Conservation (phyloP, 2,797 vertebrate species). For the Potorous gilbertii region DNA sequence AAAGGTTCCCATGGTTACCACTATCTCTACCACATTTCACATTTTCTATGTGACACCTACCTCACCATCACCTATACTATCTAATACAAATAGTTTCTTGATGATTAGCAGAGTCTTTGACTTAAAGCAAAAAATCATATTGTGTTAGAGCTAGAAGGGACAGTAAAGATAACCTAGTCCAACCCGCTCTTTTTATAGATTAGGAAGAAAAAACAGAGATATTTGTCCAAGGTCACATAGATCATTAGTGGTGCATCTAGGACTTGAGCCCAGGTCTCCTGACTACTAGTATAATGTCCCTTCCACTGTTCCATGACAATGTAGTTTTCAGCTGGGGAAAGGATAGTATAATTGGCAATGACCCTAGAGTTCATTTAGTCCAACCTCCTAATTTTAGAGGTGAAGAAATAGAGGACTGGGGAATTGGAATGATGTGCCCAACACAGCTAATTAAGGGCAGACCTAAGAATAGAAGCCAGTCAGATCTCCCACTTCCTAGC, state of each 20-base stretch:
- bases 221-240: background rate
- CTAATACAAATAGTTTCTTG: background rate
- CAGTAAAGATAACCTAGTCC: background rate
- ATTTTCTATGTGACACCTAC: background rate
- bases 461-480: background rate
- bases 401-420: background rate
- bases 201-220: background rate
- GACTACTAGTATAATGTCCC: background rate
- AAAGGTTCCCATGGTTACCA: background rate
- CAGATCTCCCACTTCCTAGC: background rate
- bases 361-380: background rate
- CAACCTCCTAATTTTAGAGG: background rate
- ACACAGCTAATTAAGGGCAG: background rate
- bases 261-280: background rate
- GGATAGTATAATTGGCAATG: background rate
- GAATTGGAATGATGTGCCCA: background rate
- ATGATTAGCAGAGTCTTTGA: background rate
- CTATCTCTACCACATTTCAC: slow-evolving; percentile 38
- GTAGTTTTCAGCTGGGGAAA: background rate
- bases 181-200: background rate
- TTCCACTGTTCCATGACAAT: background rate
- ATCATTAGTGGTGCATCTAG: background rate
- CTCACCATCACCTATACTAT: background rate
- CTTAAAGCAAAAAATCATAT: background rate
- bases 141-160: background rate